phyloP scores from a whole-genome alignment of 2,888 invertebrate species.

The Xiphydria camelus region DNA sequence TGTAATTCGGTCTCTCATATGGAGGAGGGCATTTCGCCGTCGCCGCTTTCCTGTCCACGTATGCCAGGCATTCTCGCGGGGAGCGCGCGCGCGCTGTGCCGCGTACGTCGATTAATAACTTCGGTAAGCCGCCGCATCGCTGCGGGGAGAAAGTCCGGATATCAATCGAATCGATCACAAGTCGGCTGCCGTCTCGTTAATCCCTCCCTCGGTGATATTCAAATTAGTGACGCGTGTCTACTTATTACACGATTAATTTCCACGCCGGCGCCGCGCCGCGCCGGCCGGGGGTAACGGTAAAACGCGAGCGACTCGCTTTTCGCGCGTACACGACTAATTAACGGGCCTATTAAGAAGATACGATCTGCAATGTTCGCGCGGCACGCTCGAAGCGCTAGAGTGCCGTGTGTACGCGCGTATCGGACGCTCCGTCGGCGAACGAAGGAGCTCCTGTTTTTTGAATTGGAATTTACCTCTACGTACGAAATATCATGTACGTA shows the following conservation, averaged over 20 bases:
- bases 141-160: slow-evolving; percentile 10
- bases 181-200: slow-evolving; percentile 9
- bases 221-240: slow-evolving; percentile 5
- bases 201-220: slow-evolving; percentile 11
- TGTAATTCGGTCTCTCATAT: too few relatives aligned
- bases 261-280: not conserved
- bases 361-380: not conserved
- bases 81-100: too few relatives aligned
- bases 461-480: too few relatives aligned
- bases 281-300: not conserved
- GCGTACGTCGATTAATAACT: too few relatives aligned
- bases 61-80: too few relatives aligned
- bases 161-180: slow-evolving; percentile 14
- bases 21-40: too few relatives aligned
- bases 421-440: not conserved
- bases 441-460: not conserved
- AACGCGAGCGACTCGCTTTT: not conserved
- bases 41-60: too few relatives aligned
- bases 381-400: too few relatives aligned
- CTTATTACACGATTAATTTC: not conserved
- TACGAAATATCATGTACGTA: too few relatives aligned
- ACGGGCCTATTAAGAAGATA: not conserved
- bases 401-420: not conserved
- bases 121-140: too few relatives aligned
- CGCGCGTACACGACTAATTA: not conserved